These are phyloP conservation scores for Pelmatolapia mariae DNA, from an alignment of 2,113 vertebrate genomes.

Conservation along the genomic window DNA sequence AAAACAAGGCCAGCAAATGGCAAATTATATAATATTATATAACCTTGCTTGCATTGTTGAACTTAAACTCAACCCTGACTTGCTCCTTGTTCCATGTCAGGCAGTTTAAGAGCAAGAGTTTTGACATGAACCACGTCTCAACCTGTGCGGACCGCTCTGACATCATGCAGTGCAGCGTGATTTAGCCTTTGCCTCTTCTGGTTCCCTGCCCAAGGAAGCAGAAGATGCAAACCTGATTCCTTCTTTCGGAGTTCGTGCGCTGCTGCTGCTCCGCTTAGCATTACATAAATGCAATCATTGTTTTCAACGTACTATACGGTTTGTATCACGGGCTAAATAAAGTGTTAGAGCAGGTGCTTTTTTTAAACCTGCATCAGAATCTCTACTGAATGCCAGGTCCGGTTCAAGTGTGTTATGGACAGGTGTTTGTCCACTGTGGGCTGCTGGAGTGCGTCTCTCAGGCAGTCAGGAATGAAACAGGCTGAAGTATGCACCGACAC, in stretches of 20 bases:
- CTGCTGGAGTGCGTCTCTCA: slow-evolving; percentile 28
- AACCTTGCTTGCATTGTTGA: neutral
- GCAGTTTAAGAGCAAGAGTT: neutral
- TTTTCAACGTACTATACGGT: neutral
- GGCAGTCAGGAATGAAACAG: slow-evolving; percentile 20
- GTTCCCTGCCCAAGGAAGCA: neutral
- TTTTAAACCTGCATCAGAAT: slow-evolving; percentile 22
- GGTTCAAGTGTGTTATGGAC: slow-evolving; percentile 38
- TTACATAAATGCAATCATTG: neutral
- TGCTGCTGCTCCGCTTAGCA: neutral
- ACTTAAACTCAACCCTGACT: neutral
- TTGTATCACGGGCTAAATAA: neutral
- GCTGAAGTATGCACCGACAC: slow-evolving; percentile 7
- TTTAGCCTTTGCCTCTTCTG: slow-evolving; percentile 11
- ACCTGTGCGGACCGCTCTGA: neutral
- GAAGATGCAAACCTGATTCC: neutral
- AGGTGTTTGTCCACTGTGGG: slow-evolving; percentile 49
- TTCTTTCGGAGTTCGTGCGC: neutral
- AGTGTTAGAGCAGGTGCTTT: neutral
- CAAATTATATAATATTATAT: neutral
- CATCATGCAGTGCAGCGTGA: neutral
- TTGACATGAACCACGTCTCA: neutral
- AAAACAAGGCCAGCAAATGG: slow-evolving; percentile 17
- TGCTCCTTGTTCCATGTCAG: neutral
- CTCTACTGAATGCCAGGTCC: neutral